These are phyloP conservation scores for Chamaea fasciata DNA, from an alignment of 2,113 vertebrate genomes.

Conservation along the genomic window DNA sequence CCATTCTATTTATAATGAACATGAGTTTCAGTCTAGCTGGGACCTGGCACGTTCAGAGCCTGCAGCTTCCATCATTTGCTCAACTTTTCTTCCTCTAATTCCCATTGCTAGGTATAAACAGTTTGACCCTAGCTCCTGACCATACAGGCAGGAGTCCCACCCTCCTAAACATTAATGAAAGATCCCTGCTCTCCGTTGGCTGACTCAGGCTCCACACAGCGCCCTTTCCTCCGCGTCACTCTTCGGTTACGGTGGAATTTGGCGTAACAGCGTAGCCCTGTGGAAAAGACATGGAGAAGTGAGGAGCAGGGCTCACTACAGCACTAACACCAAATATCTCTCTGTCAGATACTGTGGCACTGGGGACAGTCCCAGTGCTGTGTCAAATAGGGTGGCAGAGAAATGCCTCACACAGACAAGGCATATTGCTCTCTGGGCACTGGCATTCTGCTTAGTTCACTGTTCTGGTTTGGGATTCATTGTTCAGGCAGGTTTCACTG, in stretches of 20 bases:
- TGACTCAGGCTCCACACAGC: slow-evolving; percentile 89
- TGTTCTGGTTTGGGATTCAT: background rate
- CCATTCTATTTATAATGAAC: background rate
- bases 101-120: background rate
- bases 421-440: background rate
- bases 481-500: background rate
- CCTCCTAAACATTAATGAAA: slow-evolving; percentile 86
- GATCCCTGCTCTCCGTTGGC: slow-evolving; percentile 87
- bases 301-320: background rate
- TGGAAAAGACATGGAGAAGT: background rate
- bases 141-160: background rate
- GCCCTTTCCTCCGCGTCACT: slow-evolving; percentile 89
- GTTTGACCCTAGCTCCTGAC: background rate
- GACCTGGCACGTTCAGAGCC: background rate
- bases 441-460: background rate
- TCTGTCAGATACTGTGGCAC: background rate
- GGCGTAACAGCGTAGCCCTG: slow-evolving; percentile 93
- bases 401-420: background rate
- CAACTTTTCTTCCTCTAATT: background rate
- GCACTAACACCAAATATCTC: background rate
- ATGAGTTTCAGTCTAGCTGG: background rate
- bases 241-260: slow-evolving; percentile 96
- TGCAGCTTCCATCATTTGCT: slow-evolving; percentile 31
- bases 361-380: background rate
- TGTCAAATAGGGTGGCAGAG: background rate